Conservation (phyloP, 2,797 vertebrate species). For the Babyrousa celebensis region DNA sequence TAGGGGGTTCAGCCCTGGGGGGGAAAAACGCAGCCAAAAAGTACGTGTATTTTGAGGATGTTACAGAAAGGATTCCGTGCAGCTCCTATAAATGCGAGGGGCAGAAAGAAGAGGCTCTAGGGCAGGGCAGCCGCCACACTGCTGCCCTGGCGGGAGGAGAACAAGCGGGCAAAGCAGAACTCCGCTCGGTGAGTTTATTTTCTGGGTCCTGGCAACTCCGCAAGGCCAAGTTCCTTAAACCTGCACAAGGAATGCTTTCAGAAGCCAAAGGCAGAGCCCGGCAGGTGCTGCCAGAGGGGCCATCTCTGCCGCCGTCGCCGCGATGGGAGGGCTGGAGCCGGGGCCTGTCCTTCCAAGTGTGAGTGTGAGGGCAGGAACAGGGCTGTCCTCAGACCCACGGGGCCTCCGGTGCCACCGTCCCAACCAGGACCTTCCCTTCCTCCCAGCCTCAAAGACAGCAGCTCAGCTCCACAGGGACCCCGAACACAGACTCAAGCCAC, state of each 20-base stretch:
- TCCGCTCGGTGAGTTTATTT: background rate
- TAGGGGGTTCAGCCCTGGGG: too few relatives aligned
- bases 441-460: too few relatives aligned
- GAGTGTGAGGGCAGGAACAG: background rate
- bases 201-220: constrained; percentile 37
- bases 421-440: background rate
- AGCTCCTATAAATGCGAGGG: background rate
- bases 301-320: fast-evolving
- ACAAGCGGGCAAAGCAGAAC: background rate
- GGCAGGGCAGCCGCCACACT: background rate
- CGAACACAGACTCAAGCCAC: background rate
- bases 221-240: background rate
- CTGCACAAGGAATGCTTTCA: constrained; percentile 44
- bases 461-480: background rate
- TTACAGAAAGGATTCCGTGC: fast-evolving
- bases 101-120: background rate
- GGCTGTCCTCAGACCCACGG: background rate
- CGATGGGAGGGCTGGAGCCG: background rate
- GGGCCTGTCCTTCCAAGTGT: constrained; percentile 49
- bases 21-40: too few relatives aligned
- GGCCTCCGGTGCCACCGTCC: background rate
- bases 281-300: background rate
- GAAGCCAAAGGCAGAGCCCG: background rate
- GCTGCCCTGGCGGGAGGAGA: background rate
- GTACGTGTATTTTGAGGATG: background rate